Conservation (phyloP, 2,797 vertebrate species). For the Gobionotothen gibberifrons region DNA sequence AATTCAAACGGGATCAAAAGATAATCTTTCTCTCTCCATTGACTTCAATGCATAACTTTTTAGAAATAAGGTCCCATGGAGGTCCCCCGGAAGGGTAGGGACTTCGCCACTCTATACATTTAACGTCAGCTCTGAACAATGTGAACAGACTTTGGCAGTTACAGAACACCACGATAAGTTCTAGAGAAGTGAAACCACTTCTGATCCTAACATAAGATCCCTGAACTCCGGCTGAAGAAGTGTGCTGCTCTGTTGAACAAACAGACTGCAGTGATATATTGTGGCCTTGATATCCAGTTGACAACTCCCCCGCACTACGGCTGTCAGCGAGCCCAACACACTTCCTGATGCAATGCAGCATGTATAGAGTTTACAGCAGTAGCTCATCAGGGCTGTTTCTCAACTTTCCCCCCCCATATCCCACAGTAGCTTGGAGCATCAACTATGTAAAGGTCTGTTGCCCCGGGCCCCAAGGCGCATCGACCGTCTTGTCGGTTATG, state of each 20-base stretch:
- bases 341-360: conserved; percentile 60
- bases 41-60: no score
- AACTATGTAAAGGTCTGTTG: conserved; percentile 70
- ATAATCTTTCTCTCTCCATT: no score
- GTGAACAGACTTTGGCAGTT: no score
- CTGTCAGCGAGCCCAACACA: conserved; percentile 54
- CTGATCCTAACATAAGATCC: background rate
- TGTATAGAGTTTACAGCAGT: conserved; percentile 49
- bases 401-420: conserved; percentile 51
- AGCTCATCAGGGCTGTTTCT: conserved; percentile 67
- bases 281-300: conserved; percentile 60
- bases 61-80: no score
- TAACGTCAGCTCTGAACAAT: no score
- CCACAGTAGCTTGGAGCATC: conserved; percentile 60
- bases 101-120: no score
- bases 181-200: background rate
- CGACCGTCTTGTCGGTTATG: conserved; percentile 76
- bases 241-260: conserved; percentile 36
- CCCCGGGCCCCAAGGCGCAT: conserved; percentile 62
- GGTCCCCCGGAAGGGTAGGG: no score
- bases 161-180: no score
- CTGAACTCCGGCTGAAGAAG: conserved; percentile 17
- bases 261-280: conserved; percentile 51
- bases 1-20: no score
- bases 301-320: conserved; percentile 44